Evolutionary conservation across 1,140 invertebrate genomes (phyloP).

Genomic region (Frieseomelitta varia): DNA sequence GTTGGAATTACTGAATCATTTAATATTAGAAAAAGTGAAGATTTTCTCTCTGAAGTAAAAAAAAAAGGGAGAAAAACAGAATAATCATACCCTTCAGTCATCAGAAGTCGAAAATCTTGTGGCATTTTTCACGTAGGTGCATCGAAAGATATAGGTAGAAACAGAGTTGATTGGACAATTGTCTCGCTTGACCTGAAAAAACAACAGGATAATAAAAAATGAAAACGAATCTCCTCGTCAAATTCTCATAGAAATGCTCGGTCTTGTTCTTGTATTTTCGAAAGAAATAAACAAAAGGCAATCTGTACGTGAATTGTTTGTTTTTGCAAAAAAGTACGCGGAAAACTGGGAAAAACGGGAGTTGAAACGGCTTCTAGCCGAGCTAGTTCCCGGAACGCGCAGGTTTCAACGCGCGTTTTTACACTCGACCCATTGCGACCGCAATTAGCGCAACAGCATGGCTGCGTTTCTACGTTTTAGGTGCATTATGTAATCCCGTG

Average conservation of each 20-base stretch:
- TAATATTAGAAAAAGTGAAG: too few species aligned
- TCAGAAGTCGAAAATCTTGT: background rate
- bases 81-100: too few species aligned
- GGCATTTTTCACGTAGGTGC: too few species aligned
- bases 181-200: background rate
- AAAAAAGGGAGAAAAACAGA: too few species aligned
- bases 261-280: background rate
- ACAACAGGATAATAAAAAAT: background rate
- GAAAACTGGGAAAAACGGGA: conserved; percentile 1
- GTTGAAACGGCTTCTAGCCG: background rate
- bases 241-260: background rate
- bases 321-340: background rate
- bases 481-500: conserved; percentile 40
- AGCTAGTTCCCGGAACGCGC: conserved; percentile 30
- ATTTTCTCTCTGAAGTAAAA: too few species aligned
- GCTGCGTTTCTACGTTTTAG: conserved; percentile 30
- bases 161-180: background rate
- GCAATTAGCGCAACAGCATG: conserved; percentile 39
- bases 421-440: conserved; percentile 38
- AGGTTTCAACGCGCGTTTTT: conserved; percentile 36
- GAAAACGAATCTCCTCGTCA: background rate
- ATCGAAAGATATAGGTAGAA: background rate
- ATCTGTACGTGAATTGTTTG: background rate
- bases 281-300: background rate
- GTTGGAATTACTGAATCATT: too few species aligned